Evolutionary conservation across 2,888 invertebrate species (phyloP), one percentile per base, ranked within the genome.

Genomic region (Orthonychiurus folsomi): DNA sequence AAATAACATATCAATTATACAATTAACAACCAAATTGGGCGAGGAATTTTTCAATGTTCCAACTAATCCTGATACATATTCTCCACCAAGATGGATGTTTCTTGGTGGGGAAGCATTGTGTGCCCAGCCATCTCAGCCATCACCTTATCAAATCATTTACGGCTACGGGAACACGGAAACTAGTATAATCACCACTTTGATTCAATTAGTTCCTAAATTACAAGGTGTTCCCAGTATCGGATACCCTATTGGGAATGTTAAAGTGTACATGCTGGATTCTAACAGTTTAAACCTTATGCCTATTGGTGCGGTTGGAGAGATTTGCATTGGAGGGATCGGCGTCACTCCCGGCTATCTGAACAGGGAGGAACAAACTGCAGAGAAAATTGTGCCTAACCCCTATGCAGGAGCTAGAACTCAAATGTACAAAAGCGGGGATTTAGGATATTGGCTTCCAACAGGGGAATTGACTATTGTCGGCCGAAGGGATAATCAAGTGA

Each of bases 281-380:
- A 9, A 15, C 9, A 37, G 9, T 9, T 37, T 37, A 37, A 9
- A 9, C 9, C 15, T 15, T 9, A 37, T 9, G 15, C 63, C 63
- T 1, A 52, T 50, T 50, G 60, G 50, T 5, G 50, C 25, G 3
- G n/a, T 60, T 20, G 63, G 63, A 12, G 60, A 63, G 24, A 21
- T 63, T 15, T 57, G 50, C 26, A 21, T 63, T 12, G 56, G 56
- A n/a, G 63, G 63, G 1, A 27, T 26, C 3, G 60, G 63, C 3
- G 50, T 63, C 2, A 27, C 47, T 0, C 37, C 37, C 15, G 63
- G 63, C 1, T 63, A 63, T 52, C 23, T 48, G 1, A 55, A 60
- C 47, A 20, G 25, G 18, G 55, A 56, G 12, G n/a, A n/a, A n/a
- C n/a, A n/a, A n/a, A 48, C 37, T 9, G 15, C 5, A 5, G 37